Percentiles rank a stretch among this genome's conserved stretches.
These are phyloP conservation scores for Chiroxiphia lanceolata DNA, from an alignment of 2,797 vertebrate species.

Conservation along the genomic window DNA sequence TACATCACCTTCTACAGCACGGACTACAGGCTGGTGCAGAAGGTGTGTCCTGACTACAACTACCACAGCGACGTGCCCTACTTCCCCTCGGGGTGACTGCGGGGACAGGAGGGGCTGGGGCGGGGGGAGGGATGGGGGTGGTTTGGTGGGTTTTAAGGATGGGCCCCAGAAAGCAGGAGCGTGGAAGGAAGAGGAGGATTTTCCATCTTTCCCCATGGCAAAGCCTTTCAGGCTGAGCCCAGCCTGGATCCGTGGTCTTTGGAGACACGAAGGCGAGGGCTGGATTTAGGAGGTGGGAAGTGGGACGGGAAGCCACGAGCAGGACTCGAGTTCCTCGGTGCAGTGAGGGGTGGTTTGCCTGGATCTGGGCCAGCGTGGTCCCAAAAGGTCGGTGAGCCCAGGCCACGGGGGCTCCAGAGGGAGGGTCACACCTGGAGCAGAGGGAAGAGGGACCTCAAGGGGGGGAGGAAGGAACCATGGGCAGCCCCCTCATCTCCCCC, in stretches of 20 bases:
- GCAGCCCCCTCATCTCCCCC: neutral
- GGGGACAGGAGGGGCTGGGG: neutral
- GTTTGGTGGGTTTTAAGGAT: neutral
- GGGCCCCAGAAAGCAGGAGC: neutral
- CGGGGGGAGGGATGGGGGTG: neutral
- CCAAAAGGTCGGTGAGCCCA: neutral
- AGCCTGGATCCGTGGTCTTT: neutral
- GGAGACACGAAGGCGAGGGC: neutral
- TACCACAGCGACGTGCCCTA: slow-evolving; percentile 92
- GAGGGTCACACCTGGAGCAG: neutral
- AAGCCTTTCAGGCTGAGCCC: neutral
- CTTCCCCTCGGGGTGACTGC: slow-evolving; percentile 88
- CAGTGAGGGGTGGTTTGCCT: neutral
- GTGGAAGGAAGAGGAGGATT: neutral
- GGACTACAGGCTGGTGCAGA: slow-evolving; percentile 96
- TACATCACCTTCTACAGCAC: slow-evolving; percentile 98
- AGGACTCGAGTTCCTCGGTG: neutral
- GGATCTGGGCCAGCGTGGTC: neutral
- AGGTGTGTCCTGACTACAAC: slow-evolving; percentile 96
- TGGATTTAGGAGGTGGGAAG: neutral
- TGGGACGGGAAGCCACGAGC: neutral
- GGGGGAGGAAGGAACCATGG: neutral
- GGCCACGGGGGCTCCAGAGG: neutral
- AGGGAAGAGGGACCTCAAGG: neutral
- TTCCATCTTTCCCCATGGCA: neutral